These are phyloP conservation scores for Asobara japonica DNA, from an alignment of 1,140 invertebrate genomes.

Conservation along the genomic window DNA sequence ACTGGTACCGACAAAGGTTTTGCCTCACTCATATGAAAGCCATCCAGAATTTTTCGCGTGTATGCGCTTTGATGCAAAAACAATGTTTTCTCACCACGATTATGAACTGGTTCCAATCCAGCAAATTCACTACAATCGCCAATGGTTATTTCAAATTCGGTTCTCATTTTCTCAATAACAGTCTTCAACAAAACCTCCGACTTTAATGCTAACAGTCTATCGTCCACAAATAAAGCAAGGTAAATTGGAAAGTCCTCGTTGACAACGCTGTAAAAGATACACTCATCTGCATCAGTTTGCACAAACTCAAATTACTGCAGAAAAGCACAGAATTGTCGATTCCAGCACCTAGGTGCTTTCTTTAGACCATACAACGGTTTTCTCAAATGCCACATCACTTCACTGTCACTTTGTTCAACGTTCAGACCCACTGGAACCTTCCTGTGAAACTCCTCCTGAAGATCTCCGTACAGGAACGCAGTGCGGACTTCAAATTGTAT, in stretches of 20 bases:
- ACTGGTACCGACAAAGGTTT: not conserved
- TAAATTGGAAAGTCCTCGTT: not conserved
- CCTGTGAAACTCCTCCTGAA: not conserved
- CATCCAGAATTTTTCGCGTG: not conserved
- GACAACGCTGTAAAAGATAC: slow-evolving; percentile 33
- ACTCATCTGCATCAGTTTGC: slow-evolving; percentile 39
- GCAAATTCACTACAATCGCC: not conserved
- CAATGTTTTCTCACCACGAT: not conserved
- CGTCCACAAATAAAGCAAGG: slow-evolving; percentile 33
- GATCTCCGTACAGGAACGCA: not conserved
- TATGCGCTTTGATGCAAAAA: not conserved
- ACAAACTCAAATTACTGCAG: slow-evolving; percentile 34
- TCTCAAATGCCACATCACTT: not conserved
- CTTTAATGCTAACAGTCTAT: slow-evolving; percentile 36
- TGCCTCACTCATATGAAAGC: not conserved
- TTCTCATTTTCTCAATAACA: slow-evolving; percentile 33
- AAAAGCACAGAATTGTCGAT: slow-evolving; percentile 43
- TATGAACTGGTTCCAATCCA: not conserved
- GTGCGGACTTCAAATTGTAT: not conserved
- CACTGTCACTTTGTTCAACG: not conserved
- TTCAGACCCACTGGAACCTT: not conserved
- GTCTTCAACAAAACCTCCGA: slow-evolving; percentile 27
- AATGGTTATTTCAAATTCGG: not conserved
- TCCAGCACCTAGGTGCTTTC: slow-evolving; percentile 17
- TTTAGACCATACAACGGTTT: not conserved